Base-by-base conservation (phyloP, 2,888 invertebrate species). In the Scelioninae gen. 1 region DNA sequence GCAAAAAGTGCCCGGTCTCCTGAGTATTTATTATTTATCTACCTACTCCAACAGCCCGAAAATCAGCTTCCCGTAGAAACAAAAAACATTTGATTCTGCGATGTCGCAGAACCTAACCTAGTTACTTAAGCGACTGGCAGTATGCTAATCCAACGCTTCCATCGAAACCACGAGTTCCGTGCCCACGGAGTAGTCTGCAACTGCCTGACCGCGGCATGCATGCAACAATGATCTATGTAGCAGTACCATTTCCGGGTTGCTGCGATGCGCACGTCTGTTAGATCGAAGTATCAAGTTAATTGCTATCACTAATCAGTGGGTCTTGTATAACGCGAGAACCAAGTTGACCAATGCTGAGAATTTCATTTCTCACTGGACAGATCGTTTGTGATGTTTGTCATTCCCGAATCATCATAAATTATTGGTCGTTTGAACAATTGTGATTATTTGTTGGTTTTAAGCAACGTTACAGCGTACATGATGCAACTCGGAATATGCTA, bases 251-350 rank as follows among this genome's bases (percentile, higher is more conserved):
- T 85, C 86, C 83, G 84, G 86, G 85, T 88, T 78, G 38, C n/a
- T 85, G 82, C 80, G 79, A 65, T 76, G 81, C 86, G 85, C 82
- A 86, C 84, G 83, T 80, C 85, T 85, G 87, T 85, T 87, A 85
- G 88, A 89, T 88, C 89, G 85, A 86, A 75, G 86, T 86, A 85
- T 87, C 86, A 87, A 87, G 90, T 89, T 89, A 90, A 91, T 90
- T 90, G 88, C 90, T 86, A 88, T 89, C 89, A 90, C 89, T 88
- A 90, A 91, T 91, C 91, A 90, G 86, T 87, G 86, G 82, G 85
- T 85, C 63, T 60, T 69, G 31, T 71, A 45, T 69, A 78, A 65
- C 78, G 68, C 63, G 63, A 68, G 69, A 78, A 78, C 65, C 78
- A 40, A 55, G 65, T 60, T 65, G 65, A 40, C 68, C 65, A 71